Evolutionary conservation across 2,888 invertebrate species (phyloP).

Genomic region (Leptura quadrifasciata): DNA sequence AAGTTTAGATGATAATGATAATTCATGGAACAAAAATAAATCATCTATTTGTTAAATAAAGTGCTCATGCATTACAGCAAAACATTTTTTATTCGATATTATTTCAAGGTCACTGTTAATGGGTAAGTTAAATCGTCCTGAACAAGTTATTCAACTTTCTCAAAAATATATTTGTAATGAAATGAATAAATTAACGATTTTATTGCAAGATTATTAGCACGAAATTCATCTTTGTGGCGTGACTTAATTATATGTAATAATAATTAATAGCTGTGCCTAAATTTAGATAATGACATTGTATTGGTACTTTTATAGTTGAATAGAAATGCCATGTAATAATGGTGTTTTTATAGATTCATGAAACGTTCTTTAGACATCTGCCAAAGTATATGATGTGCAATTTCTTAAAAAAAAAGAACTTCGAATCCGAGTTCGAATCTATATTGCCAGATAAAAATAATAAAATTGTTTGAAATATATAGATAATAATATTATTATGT

Average conservation of each 20-base stretch:
- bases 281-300: neutral
- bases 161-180: neutral
- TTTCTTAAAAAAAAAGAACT: no score
- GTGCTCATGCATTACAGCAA: neutral
- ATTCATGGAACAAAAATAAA: neutral
- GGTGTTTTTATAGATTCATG: no score
- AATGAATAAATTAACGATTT: constrained; percentile 9
- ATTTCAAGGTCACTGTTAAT: constrained; percentile 12
- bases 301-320: no score
- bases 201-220: constrained; percentile 10
- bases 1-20: neutral
- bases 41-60: constrained; percentile 7
- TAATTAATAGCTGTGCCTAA: neutral
- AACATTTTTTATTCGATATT: constrained; percentile 6
- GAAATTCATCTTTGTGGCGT: neutral
- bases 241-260: neutral
- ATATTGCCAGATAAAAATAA: no score
- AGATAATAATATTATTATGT: no score
- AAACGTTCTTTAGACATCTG: no score
- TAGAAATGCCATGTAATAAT: no score
- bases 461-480: no score
- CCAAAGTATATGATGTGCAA: no score
- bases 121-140: constrained; percentile 6
- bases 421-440: no score
- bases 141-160: constrained; percentile 20